Conservation (phyloP, 1,140 invertebrate species). For the Sminthurides bifidus region DNA sequence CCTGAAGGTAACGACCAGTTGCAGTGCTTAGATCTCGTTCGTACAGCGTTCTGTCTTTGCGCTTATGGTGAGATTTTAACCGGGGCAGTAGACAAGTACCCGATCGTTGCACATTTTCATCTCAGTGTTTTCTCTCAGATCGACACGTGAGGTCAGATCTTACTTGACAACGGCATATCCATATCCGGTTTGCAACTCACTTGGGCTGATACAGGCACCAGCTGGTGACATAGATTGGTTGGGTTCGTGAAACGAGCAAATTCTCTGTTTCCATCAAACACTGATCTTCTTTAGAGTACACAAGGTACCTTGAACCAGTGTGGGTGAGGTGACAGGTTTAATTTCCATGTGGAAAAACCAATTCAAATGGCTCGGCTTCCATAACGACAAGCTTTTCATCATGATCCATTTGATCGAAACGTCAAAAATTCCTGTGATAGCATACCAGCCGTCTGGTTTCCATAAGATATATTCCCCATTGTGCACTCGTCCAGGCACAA, state of each 20-base stretch:
- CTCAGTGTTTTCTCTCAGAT: slow-evolving; percentile 10
- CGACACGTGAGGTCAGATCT: background rate
- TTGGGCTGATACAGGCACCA: background rate
- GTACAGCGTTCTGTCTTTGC: slow-evolving; percentile 8
- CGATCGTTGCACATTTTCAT: slow-evolving; percentile 9
- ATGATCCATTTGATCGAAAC: slow-evolving; percentile 2
- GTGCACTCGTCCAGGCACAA: background rate
- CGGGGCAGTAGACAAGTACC: slow-evolving; percentile 12
- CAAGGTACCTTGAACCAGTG: slow-evolving; percentile 7
- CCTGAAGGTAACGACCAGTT: slow-evolving; percentile 7
- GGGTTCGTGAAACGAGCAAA: background rate
- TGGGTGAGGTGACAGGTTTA: slow-evolving; percentile 13
- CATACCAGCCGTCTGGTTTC: no score
- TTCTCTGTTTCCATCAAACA: slow-evolving; percentile 6
- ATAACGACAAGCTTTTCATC: slow-evolving; percentile 7
- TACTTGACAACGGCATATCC: background rate
- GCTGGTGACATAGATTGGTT: background rate
- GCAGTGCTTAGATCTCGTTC: slow-evolving; percentile 10
- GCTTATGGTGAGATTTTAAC: background rate
- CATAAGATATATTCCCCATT: slow-evolving; percentile 10
- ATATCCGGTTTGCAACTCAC: background rate
- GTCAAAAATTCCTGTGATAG: slow-evolving; percentile 5
- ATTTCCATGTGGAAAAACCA: slow-evolving; percentile 10
- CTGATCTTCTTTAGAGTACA: slow-evolving; percentile 8
- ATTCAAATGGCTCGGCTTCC: slow-evolving; percentile 16